Evolutionary conservation across 1,140 invertebrate species (phyloP), one percentile per base, ranked within the genome.

Genomic region (Macrobrachium nipponense): DNA sequence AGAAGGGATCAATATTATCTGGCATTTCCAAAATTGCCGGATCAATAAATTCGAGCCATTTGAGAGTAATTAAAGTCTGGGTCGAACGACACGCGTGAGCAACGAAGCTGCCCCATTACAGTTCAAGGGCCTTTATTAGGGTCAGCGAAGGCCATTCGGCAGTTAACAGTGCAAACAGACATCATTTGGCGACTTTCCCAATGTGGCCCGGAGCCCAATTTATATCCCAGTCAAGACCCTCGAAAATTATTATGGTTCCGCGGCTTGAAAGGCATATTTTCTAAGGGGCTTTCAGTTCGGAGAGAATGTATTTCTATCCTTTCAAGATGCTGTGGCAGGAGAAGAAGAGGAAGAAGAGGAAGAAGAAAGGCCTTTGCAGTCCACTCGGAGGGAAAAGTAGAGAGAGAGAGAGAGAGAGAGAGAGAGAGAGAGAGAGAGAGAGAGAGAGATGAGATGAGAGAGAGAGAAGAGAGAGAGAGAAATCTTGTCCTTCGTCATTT

Each of bases 111-210:
- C 20, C 51, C 75, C 82, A 72, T 85, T 79, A 79, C n/a, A 64
- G 76, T 14, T 23, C 59, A 70, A 79, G 82, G 75, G 27, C 70
- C 82, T 78, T 85, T 85, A 85, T 62, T 51, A 51, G 51, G 51
- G 58, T 58, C 66, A 61, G 62, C 68, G 36, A 70, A 68, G 76
- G 23, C 68, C 82, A 68, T 85, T 79, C 66, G 82, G 82, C 51
- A 85, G 82, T 85, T 85, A 79, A 85, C 76, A 85, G 76, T 72
- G 76, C 82, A 85, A 85, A 85, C 76, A 85, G 60, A 70, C 20
- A 68, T 79, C 43, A 78, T 70, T 75, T 60, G 68, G 64, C 58
- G 81, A 64, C 66, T 18, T 44, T 51, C 18, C 43, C 14, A 17
- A 51, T 20, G 43, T 58, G 43, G 44, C 11, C 36, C 73, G 0